Evolutionary conservation across 2,797 vertebrate genomes (phyloP).

Genomic region (Gymnoscopelus braueri): DNA sequence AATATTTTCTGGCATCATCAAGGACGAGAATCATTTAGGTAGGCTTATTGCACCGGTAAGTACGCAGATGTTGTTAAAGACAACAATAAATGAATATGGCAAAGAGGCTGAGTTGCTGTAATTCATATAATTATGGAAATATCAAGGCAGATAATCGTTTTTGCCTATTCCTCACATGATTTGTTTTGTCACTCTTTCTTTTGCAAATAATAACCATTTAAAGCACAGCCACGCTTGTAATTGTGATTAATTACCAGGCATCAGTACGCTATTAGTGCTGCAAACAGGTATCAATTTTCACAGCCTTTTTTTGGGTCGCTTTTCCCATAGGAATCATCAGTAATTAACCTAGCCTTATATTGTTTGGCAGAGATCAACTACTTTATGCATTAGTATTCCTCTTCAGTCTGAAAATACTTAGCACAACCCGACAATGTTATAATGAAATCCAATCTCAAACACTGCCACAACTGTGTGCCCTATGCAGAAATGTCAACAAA

Average conservation of each 20-base stretch:
- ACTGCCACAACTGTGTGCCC: constrained; percentile 4
- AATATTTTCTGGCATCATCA: constrained; percentile 48
- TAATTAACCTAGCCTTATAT: constrained; percentile 77
- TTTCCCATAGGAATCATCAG: constrained; percentile 71
- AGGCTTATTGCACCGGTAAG: constrained; percentile 46
- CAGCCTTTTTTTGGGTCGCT: constrained; percentile 62
- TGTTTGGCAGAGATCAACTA: constrained; percentile 76
- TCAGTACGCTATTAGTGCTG: constrained; percentile 71
- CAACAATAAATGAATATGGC: constrained; percentile 70
- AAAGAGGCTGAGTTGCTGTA: constrained; percentile 70
- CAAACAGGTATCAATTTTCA: constrained; percentile 83
- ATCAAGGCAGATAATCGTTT: constrained; percentile 78
- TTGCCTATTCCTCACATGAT: constrained; percentile 72
- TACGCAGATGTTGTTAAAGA: constrained; percentile 66
- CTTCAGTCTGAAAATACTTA: constrained; percentile 48
- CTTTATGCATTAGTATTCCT: constrained; percentile 52
- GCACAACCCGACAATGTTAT: constrained; percentile 29
- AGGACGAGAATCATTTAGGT: constrained; percentile 53
- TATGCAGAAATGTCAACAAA: constrained; percentile 30
- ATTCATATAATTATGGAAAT: constrained; percentile 81
- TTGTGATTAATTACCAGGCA: constrained; percentile 83
- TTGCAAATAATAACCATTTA: constrained; percentile 79
- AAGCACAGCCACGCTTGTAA: constrained; percentile 75
- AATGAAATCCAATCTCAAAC: constrained; percentile 35
- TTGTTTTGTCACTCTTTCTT: constrained; percentile 77